Evolutionary conservation across 2,113 vertebrate genomes (phyloP), one percentile per base, ranked within the genome.

Genomic region (Parus major): DNA sequence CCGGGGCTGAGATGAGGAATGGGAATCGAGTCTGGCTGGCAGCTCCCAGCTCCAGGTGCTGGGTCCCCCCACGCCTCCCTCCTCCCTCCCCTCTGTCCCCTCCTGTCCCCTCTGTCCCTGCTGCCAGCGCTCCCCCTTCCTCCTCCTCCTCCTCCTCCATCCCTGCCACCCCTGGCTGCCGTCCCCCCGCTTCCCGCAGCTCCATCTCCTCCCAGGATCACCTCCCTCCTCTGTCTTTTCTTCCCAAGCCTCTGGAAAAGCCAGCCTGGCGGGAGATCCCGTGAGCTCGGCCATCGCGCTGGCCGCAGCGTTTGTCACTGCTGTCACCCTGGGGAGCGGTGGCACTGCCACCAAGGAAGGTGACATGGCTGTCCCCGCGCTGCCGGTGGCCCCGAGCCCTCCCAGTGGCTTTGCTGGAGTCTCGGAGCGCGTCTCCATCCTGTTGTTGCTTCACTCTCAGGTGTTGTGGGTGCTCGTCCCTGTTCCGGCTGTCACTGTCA

Each of bases 401-500:
- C 56, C 71, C 59, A 0, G n/a, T 18, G 35, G 63, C 46, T 86
- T 57, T 44, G 71, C 70, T 8, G 83, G 50, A 71, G 53, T 75
- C 69, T 70, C 90, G 6, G 20, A 7, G 35, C 29, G 53, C 52
- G 33, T 83, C 83, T 91, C 71, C 53, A 7, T 89, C 84, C 82
- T 55, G 72, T 36, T 4, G 88, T 69, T 27, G 84, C 86, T 93
- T 89, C 50, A 1, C 82, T 81, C 84, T 68, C 8, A 23, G 50
- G 41, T 85, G 35, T 60, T 0, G 36, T 36, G 16, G 91, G 8
- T 12, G 57, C 70, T 69, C 63, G 75, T 93, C 2, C 22, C 42
- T 87, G 95, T 91, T 33, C 59, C 21, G 70, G 36, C 80, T 86
- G 72, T 77, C 93, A 24, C 87, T 28, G 12, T 94, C 80, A 50